A percentile compares a stretch with the other conserved stretches of the same genome.
Evolutionary conservation across 2,888 invertebrate species (phyloP).

Genomic region (Tetramorium bicarinatum): DNA sequence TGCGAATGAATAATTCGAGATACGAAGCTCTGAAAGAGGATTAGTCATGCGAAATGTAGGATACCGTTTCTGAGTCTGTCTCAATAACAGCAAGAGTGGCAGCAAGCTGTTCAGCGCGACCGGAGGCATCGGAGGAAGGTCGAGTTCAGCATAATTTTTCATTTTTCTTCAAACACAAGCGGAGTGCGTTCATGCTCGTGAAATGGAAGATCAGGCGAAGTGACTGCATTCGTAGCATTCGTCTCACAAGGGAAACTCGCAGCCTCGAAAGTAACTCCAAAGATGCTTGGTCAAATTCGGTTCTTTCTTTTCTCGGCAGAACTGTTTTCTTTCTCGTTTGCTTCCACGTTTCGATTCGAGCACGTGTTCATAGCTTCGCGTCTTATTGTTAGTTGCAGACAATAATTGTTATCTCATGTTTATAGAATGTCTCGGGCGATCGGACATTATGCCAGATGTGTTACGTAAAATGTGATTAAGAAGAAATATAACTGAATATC

Average conservation of each 20-base stretch:
- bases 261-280: neutral
- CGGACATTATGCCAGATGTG: neutral
- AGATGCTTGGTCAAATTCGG: neutral
- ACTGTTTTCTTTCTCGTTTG: too few species aligned
- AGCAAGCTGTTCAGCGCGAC: neutral
- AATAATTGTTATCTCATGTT: neutral
- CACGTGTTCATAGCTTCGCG: neutral
- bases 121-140: neutral
- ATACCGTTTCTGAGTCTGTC: neutral
- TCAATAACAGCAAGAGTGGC: neutral
- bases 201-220: neutral
- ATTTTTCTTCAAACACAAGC: neutral
- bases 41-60: neutral
- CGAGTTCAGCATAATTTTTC: neutral
- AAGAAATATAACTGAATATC: neutral
- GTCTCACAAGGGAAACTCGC: neutral
- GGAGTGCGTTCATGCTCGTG: neutral
- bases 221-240: neutral
- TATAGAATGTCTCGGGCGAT: neutral
- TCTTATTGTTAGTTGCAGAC: neutral
- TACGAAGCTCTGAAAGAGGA: neutral
- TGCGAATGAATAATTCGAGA: conserved; percentile 14
- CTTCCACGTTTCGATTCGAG: neutral
- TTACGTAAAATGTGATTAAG: conserved; percentile 32
- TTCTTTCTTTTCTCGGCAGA: neutral